A percentile compares a stretch with the other conserved stretches of the same genome.
phyloP scores from a whole-genome alignment of 2,113 vertebrate genomes.

The Caracal caracal region DNA sequence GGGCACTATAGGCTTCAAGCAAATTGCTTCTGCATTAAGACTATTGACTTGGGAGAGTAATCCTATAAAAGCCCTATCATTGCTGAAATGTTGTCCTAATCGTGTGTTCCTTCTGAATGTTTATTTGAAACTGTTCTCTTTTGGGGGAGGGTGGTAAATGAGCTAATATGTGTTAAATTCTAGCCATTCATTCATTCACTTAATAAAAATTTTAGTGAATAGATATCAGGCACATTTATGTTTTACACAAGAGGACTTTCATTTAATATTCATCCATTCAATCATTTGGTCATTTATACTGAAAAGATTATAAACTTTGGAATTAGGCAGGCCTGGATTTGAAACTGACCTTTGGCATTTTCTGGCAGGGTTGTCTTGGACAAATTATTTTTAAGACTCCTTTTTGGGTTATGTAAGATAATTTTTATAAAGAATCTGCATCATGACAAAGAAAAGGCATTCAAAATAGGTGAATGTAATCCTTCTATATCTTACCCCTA shows the following conservation, averaged over 20 bases:
- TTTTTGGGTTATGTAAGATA: slow-evolving; percentile 21
- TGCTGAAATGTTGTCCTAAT: slow-evolving; percentile 60
- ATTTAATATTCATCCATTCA: slow-evolving; percentile 1
- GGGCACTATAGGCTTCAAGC: slow-evolving; percentile 53
- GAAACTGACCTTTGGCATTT: neutral
- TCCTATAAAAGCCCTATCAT: slow-evolving; percentile 60
- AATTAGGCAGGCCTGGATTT: neutral
- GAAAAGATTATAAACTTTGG: neutral
- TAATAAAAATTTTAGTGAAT: slow-evolving; percentile 30
- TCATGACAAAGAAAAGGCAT: neutral
- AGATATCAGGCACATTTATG: neutral
- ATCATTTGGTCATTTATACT: neutral
- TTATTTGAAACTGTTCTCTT: slow-evolving; percentile 55
- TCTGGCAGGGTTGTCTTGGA: neutral
- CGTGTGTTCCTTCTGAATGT: slow-evolving; percentile 13
- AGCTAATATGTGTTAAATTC: neutral
- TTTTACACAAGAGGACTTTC: slow-evolving; percentile 16
- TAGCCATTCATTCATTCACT: neutral
- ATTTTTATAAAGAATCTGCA: neutral
- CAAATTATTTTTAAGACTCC: slow-evolving; percentile 35
- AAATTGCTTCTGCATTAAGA: slow-evolving; percentile 49
- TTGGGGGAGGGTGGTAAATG: neutral
- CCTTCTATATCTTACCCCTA: neutral
- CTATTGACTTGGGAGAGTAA: slow-evolving; percentile 57
- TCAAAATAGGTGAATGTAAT: neutral